Base-by-base conservation (phyloP, 2,797 vertebrate genomes). In the Characodon lateralis region DNA sequence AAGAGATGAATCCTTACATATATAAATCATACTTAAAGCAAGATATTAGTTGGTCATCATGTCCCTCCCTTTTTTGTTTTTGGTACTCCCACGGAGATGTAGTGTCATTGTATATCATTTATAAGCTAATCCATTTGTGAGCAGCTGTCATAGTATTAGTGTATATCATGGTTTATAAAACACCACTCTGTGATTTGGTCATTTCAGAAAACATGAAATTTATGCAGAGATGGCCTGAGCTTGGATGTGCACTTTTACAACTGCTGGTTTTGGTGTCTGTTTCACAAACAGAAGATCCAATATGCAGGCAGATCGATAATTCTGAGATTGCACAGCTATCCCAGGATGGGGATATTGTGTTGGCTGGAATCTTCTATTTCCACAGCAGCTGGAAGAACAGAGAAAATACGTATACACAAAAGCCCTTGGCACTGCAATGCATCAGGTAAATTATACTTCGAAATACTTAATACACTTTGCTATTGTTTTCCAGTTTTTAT, bases 291-390 rank as follows among this genome's bases (percentile, higher is more conserved):
- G 81, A 92, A 68, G 85, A 89, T n/a, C 69, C 14, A 1, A 1
- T 82, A 20, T 95, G 94, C 81, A 78, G 53, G 0, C 82, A 7
- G 46, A 90, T 78, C 79, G 94, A 91, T 43, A 85, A 91, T 2
- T 77, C 87, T 55, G 90, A 93, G 2, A 85, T 76, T 0, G 93
- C 92, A 0, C 91, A 92, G 71, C 58, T 96, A 16, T 93, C 55
- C 46, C 93, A 93, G 71, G 83, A 93, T 41, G 95, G 95, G 1
- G 91, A 95, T 72, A 91, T 95, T 43, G 86, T 92, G 48, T 24
- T 96, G 51, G 95, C 94, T 35, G 95, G 91, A 1, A 89, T 94
- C 50, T 95, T 95, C 16, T 89, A 92, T 66, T 94, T 96, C 22
- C 94, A 95, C 82, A 94, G 90, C 77, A 94, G 87, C 78, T 95